Conservation (phyloP, 2,888 invertebrate species). For the Synergus gifuensis region DNA sequence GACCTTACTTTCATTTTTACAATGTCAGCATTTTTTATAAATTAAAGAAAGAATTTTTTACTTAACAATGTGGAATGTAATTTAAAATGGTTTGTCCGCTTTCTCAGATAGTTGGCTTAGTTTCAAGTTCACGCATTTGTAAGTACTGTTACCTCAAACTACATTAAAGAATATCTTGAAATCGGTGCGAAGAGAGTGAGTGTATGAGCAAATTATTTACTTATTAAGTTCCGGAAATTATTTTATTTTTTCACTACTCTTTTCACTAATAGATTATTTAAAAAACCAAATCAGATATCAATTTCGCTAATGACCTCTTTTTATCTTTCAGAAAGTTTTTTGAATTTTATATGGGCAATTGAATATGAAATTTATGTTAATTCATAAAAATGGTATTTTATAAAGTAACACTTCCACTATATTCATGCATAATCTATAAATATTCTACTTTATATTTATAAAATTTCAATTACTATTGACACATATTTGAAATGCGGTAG, state of each 20-base stretch:
- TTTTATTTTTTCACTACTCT: background rate
- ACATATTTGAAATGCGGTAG: background rate
- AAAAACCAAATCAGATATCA: background rate
- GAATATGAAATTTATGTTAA: background rate
- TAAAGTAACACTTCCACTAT: background rate
- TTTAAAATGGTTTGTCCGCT: background rate
- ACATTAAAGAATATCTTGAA: background rate
- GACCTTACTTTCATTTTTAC: constrained; percentile 29
- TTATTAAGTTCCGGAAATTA: background rate
- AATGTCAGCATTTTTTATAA: background rate
- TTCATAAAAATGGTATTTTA: background rate
- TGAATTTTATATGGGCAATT: background rate
- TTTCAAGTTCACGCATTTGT: constrained; percentile 18
- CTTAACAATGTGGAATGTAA: background rate
- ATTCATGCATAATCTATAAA: background rate
- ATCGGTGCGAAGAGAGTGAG: background rate
- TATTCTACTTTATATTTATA: no score
- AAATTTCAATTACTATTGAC: background rate
- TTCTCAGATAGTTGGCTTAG: constrained; percentile 6
- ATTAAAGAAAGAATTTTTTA: background rate
- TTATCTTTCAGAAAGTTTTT: background rate
- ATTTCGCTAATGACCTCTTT: background rate
- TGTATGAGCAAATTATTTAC: background rate
- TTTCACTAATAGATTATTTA: background rate
- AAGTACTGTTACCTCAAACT: constrained; percentile 35